Conservation (phyloP, 2,797 vertebrate genomes). For the Mormyrus proboscirostris region DNA sequence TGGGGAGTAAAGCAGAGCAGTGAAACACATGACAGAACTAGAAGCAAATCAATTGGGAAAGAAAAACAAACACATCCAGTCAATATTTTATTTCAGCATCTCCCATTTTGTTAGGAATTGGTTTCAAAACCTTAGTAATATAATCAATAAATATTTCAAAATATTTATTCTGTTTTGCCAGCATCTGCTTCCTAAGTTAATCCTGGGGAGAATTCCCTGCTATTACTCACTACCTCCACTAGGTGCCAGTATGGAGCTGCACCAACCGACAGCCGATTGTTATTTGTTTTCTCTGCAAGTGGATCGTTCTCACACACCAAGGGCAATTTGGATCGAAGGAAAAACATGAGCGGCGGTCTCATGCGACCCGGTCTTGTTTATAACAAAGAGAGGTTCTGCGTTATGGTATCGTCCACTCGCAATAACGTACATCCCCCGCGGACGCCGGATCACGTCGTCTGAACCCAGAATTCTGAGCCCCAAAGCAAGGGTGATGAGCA, state of each 20-base stretch:
- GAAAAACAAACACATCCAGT: background rate
- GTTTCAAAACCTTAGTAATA: background rate
- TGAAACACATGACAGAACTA: background rate
- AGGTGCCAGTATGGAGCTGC: slow-evolving; percentile 16
- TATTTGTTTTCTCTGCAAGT: background rate
- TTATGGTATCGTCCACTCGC: background rate
- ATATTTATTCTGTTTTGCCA: slow-evolving; percentile 13
- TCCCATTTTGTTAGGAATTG: background rate
- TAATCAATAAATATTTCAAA: background rate
- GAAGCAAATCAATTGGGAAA: background rate
- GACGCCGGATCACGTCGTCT: background rate
- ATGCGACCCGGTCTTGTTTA: background rate
- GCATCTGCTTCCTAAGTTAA: background rate
- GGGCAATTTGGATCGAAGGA: slow-evolving; percentile 16
- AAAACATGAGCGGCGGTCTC: background rate
- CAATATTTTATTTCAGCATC: background rate
- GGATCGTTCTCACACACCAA: slow-evolving; percentile 6
- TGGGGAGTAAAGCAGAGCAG: background rate
- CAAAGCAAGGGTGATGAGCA: background rate
- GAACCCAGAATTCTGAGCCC: background rate
- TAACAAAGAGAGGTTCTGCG: background rate
- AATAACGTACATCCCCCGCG: background rate
- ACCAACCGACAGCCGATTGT: background rate
- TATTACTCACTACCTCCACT: background rate
- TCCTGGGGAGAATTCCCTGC: background rate